Conservation (phyloP, 1,140 invertebrate genomes). For the Macrotrachela quadricornifera region DNA sequence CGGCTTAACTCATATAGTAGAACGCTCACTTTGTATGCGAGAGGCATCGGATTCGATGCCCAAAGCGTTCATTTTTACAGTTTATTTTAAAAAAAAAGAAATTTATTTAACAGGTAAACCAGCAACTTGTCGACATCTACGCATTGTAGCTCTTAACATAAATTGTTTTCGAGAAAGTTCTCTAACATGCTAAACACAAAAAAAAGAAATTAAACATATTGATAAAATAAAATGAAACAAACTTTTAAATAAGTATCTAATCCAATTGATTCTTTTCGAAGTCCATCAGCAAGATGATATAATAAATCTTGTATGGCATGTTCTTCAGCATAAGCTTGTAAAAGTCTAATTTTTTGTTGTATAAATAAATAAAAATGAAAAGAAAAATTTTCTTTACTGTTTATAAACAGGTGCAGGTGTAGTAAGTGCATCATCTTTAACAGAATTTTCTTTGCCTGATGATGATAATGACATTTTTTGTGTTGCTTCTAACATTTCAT, state of each 20-base stretch:
- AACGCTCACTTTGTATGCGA: too few relatives aligned
- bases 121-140: conserved; percentile 84
- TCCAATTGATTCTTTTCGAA: conserved; percentile 35
- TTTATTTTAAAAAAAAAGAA: too few relatives aligned
- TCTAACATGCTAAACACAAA: conserved; percentile 49
- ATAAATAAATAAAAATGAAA: too few relatives aligned
- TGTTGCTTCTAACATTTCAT: conserved; percentile 58
- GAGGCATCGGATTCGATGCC: too few relatives aligned
- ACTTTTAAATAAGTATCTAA: conserved; percentile 6
- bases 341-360: conserved; percentile 26
- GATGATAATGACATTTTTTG: conserved; percentile 45
- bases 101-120: conserved; percentile 18
- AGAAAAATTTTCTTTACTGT: conserved; percentile 40
- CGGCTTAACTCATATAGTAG: too few relatives aligned
- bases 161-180: conserved; percentile 82
- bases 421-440: conserved; percentile 85
- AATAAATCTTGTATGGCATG: conserved; percentile 92
- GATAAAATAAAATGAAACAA: neutral
- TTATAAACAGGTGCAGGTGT: conserved; percentile 85
- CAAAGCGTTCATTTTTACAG: too few relatives aligned
- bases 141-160: conserved; percentile 74
- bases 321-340: conserved; percentile 88
- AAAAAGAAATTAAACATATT: conserved; percentile 7
- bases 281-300: conserved; percentile 87
- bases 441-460: conserved; percentile 46